Evolutionary conservation across 2,797 vertebrate species (phyloP).

Genomic region (Miichthys miiuy): DNA sequence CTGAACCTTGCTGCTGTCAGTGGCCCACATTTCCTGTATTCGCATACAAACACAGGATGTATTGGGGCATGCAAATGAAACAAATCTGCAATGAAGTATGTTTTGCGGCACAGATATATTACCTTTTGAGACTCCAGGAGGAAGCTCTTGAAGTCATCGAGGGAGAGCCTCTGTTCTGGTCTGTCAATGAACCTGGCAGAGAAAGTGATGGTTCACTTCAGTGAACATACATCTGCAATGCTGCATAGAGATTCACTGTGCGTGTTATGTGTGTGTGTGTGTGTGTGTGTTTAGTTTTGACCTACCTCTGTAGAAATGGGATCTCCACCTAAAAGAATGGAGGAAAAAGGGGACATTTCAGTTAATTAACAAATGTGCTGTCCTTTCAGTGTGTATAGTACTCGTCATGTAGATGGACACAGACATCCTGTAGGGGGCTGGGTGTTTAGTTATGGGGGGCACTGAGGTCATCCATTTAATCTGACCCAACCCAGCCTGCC

Average conservation of each 20-base stretch:
- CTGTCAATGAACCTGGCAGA: constrained; percentile 87
- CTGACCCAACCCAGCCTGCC: constrained; percentile 61
- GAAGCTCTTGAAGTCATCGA: constrained; percentile 94
- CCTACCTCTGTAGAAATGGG: constrained; percentile 90
- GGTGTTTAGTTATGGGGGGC: constrained; percentile 37
- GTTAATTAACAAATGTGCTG: constrained; percentile 39
- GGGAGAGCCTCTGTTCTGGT: constrained; percentile 89
- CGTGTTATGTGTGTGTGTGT: no score
- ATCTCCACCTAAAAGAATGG: constrained; percentile 89
- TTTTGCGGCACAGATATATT: constrained; percentile 21
- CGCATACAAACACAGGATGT: constrained; percentile 29
- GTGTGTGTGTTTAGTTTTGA: constrained; percentile 3
- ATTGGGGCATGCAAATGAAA: constrained; percentile 15
- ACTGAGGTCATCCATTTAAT: constrained; percentile 79
- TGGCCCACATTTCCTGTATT: constrained; percentile 93
- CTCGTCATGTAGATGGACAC: constrained; percentile 22
- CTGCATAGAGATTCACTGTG: constrained; percentile 10
- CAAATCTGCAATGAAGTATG: not conserved
- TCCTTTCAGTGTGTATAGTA: constrained; percentile 14
- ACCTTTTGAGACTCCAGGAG: constrained; percentile 94
- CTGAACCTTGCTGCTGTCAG: constrained; percentile 90
- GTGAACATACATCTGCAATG: constrained; percentile 11
- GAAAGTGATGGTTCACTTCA: constrained; percentile 31
- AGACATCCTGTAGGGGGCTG: constrained; percentile 53
- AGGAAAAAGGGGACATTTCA: constrained; percentile 27